These are phyloP conservation scores for Alitta virens DNA, from an alignment of 2,888 invertebrate genomes.

Conservation along the genomic window DNA sequence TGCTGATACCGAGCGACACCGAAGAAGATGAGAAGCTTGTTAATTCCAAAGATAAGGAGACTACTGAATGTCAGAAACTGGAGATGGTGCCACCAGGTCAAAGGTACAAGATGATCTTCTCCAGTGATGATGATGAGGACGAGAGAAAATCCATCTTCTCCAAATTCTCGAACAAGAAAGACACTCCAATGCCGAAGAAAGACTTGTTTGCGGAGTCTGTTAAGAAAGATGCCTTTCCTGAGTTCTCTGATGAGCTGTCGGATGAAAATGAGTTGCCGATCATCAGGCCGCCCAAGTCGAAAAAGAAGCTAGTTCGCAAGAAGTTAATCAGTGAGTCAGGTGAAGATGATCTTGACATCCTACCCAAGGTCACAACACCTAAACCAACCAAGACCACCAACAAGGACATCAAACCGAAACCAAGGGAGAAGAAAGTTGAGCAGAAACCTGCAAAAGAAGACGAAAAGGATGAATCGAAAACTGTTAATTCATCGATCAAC, in stretches of 20 bases:
- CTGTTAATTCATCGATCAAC: not conserved
- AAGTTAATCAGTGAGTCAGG: not conserved
- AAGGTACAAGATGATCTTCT: too few relatives aligned
- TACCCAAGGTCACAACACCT: too few relatives aligned
- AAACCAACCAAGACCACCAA: too few relatives aligned
- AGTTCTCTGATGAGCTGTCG: not conserved
- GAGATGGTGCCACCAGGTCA: too few relatives aligned
- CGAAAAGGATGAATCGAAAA: slow-evolving; percentile 1
- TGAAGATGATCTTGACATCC: slow-evolving; percentile 1
- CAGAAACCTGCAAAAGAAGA: not conserved
- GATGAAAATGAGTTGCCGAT: slow-evolving; percentile 1
- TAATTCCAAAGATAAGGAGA: not conserved
- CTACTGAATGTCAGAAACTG: not conserved
- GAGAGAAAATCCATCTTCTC: too few relatives aligned
- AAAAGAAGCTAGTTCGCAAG: slow-evolving; percentile 5
- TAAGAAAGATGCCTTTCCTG: too few relatives aligned
- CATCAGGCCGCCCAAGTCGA: not conserved
- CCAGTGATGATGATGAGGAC: too few relatives aligned
- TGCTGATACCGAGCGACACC: not conserved
- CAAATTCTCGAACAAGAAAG: too few relatives aligned
- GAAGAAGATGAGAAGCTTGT: not conserved
- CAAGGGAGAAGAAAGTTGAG: slow-evolving; percentile 8
- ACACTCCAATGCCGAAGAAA: too few relatives aligned
- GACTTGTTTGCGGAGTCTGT: too few relatives aligned
- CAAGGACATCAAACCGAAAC: slow-evolving; percentile 3